phyloP scores from a whole-genome alignment of 1,140 invertebrate genomes.

The Drosophila kanapiae region DNA sequence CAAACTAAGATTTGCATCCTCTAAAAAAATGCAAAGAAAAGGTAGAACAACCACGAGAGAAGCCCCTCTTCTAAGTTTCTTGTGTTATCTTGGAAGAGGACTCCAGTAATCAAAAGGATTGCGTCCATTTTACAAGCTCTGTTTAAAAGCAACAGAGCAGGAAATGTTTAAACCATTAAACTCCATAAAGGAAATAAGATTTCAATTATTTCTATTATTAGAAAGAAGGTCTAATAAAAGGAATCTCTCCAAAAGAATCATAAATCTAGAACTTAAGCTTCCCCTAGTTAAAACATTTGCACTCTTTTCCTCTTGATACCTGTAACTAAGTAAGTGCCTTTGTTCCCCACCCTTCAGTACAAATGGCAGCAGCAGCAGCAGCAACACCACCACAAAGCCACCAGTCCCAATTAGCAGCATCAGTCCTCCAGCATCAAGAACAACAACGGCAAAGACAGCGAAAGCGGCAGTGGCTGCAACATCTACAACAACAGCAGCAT shows the following conservation, averaged over 20 bases:
- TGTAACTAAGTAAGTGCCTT: background rate
- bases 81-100: no score
- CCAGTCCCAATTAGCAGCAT: slow-evolving; percentile 28
- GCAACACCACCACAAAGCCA: slow-evolving; percentile 19
- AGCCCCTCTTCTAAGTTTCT: no score
- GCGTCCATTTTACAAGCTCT: no score
- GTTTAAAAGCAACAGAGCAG: no score
- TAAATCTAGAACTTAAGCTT: background rate
- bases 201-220: no score
- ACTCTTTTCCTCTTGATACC: background rate
- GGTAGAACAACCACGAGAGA: no score
- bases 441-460: slow-evolving; percentile 5
- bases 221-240: no score
- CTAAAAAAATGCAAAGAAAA: no score
- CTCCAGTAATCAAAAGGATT: no score
- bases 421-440: slow-evolving; percentile 17
- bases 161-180: no score
- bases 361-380: slow-evolving; percentile 53
- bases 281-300: background rate
- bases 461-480: background rate
- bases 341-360: slow-evolving; percentile 38
- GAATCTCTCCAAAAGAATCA: background rate
- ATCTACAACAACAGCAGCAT: slow-evolving; percentile 4
- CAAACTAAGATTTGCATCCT: no score
- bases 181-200: no score